Conservation (phyloP, 2,113 vertebrate genomes). For the Pandion haliaetus region DNA sequence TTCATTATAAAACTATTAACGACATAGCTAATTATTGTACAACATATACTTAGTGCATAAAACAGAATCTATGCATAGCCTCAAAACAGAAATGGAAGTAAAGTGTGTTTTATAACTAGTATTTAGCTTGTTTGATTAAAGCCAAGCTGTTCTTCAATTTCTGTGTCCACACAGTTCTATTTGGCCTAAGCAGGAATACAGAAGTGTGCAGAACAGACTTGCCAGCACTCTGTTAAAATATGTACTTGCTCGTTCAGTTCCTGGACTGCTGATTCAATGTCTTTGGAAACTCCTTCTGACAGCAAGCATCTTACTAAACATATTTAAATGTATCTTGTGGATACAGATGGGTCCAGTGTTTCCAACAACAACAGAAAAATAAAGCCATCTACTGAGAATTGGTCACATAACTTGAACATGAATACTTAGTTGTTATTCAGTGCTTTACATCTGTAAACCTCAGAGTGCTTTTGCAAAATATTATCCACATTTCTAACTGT, state of each 20-base stretch:
- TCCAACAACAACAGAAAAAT: conserved; percentile 2
- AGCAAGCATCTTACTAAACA: background rate
- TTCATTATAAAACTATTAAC: background rate
- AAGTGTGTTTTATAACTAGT: background rate
- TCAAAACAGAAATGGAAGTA: background rate
- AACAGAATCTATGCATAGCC: background rate
- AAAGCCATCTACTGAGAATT: background rate
- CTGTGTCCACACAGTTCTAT: background rate
- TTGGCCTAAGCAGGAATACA: background rate
- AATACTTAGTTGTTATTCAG: background rate
- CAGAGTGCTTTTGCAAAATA: background rate
- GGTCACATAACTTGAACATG: background rate
- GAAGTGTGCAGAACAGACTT: background rate
- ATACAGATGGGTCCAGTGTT: background rate
- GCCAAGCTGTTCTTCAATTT: background rate
- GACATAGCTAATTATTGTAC: background rate
- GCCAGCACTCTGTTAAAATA: background rate
- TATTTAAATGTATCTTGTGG: background rate
- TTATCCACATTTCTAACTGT: background rate
- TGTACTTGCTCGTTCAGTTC: background rate
- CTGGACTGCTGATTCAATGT: background rate
- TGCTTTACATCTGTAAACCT: background rate
- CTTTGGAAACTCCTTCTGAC: background rate
- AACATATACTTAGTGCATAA: background rate
- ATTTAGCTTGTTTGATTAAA: background rate